Evolutionary conservation across 2,888 invertebrate species (phyloP).

Genomic region (Drosophila putrida): DNA sequence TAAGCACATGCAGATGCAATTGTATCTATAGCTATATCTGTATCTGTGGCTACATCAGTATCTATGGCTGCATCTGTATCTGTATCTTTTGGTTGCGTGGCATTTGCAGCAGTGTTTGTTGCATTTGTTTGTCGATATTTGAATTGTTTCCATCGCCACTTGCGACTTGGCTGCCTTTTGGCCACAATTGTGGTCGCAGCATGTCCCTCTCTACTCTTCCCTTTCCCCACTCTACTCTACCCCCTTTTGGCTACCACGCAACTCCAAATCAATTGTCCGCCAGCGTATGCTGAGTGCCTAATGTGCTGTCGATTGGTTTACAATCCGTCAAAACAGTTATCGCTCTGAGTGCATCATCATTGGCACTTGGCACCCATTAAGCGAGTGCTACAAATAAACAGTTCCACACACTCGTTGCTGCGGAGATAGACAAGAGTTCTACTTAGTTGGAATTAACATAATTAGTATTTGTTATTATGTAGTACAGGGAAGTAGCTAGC

Average conservation of each 20-base stretch:
- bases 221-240: not conserved
- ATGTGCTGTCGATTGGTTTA: slow-evolving; percentile 78
- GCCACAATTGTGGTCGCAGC: slow-evolving; percentile 67
- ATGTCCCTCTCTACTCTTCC: slow-evolving; percentile 1
- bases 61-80: slow-evolving; percentile 19
- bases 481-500: not conserved
- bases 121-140: slow-evolving; percentile 72
- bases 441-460: slow-evolving; percentile 42
- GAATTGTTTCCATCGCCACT: slow-evolving; percentile 72
- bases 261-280: slow-evolving; percentile 66
- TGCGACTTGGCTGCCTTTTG: slow-evolving; percentile 64
- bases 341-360: slow-evolving; percentile 61
- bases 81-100: slow-evolving; percentile 42
- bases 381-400: slow-evolving; percentile 54
- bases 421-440: slow-evolving; percentile 18
- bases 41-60: not conserved
- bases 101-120: slow-evolving; percentile 30
- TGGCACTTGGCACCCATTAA: slow-evolving; percentile 54
- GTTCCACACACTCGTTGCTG: not conserved
- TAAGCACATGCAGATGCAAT: slow-evolving; percentile 11
- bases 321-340: slow-evolving; percentile 78
- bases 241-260: slow-evolving; percentile 6
- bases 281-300: slow-evolving; percentile 60
- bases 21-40: slow-evolving; percentile 6
- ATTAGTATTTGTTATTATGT: slow-evolving; percentile 30